Percentiles rank a stretch among this genome's conserved stretches.
Conservation (phyloP, 1,140 invertebrate genomes). For the Ceratina calcarata region DNA sequence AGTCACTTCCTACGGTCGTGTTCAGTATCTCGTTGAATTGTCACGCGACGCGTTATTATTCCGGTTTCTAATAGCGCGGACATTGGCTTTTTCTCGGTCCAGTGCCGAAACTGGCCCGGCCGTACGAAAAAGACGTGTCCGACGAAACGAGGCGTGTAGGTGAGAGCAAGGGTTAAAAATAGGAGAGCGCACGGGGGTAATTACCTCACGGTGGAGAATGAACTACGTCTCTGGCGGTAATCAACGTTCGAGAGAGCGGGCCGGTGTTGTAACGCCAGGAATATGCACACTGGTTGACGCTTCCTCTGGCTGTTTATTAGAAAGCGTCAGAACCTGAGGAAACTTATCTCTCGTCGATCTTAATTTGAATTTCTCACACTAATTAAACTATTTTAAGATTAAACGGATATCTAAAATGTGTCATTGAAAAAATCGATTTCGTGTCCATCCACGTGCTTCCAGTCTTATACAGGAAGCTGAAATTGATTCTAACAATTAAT, state of each 20-base stretch:
- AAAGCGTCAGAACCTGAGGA: not conserved
- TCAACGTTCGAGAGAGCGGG: not conserved
- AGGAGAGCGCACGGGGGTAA: not conserved
- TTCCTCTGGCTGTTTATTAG: too few species aligned
- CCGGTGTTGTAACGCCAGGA: not conserved
- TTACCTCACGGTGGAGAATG: not conserved
- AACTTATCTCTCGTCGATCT: slow-evolving; percentile 4
- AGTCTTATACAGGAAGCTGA: not conserved
- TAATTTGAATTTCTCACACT: slow-evolving; percentile 24
- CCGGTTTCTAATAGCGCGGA: slow-evolving; percentile 35
- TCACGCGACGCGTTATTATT: slow-evolving; percentile 47
- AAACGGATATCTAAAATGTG: not conserved
- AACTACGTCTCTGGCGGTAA: slow-evolving; percentile 6
- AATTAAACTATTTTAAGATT: slow-evolving; percentile 39
- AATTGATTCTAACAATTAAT: slow-evolving; percentile 35
- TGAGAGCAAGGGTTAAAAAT: slow-evolving; percentile 6
- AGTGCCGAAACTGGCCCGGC: not conserved
- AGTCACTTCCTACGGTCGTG: slow-evolving; percentile 1
- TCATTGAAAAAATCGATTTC: not conserved
- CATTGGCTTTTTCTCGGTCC: slow-evolving; percentile 1
- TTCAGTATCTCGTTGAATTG: slow-evolving; percentile 44
- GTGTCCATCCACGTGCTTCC: not conserved
- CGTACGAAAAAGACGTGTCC: not conserved
- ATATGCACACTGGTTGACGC: too few species aligned
- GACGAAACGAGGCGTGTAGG: not conserved